Evolutionary conservation across 2,113 vertebrate species (phyloP), one percentile per base, ranked within the genome.

Genomic region (Ceuthmochares aereus): DNA sequence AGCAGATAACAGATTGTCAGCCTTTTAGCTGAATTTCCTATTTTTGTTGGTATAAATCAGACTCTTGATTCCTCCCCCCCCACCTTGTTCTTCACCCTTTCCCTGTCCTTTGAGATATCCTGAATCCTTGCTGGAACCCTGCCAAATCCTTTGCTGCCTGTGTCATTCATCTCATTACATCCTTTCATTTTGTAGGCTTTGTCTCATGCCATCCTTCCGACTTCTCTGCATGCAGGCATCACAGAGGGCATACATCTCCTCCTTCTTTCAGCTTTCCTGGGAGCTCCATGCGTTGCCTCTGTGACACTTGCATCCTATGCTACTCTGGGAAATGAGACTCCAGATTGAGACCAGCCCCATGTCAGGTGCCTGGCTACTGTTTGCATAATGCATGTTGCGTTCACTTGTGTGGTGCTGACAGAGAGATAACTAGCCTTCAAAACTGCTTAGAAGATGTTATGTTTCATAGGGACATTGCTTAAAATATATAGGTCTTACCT

Each of bases 1-100:
- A 96, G 95, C 92, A 94, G 93, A 96, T 97, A 97, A 96, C 96
- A 96, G 92, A 97, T 96, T 97, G 96, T 97, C 95, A 96, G 93
- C 96, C 95, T 97, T 96, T 97, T 97, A 95, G 96, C 92, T 96
- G 93, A 96, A 96, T 97, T 96, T 95, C 95, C 95, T 93, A 91
- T 95, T 97, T 97, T 94, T 84, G 83, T 94, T 94, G 73, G 76
- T 96, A 86, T 87, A 96, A 96, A 96, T 88, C 88, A 96, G 85
- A 95, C 43, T 97, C 72, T 83, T 88, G 63, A 22, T 88, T 66
- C 10, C 2, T 2, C 11, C 21, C 22, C 52, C 15, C 49, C 52
- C 15, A 45, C 3, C 60, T 84, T 73, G 66, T 94, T 97, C 90
- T 92, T 95, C 94, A 93, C 90, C 90, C 90, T 91, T 95, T 93